Conservation (phyloP, 1,140 invertebrate species). For the Helicoverpa zea region DNA sequence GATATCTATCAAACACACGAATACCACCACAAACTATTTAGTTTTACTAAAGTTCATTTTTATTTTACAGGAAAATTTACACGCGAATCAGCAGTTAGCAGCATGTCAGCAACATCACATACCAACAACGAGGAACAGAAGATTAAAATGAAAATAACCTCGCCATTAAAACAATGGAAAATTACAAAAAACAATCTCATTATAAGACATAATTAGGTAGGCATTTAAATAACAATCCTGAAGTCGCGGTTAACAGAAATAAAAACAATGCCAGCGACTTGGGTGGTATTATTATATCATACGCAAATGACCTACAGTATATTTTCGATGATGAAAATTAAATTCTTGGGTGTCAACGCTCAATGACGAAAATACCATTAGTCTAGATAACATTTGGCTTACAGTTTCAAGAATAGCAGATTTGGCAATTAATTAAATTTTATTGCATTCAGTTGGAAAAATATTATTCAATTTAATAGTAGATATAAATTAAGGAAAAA, state of each 20-base stretch:
- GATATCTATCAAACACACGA: too few species aligned
- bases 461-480: too few species aligned
- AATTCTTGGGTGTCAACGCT: constrained; percentile 1
- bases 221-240: neutral
- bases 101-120: too few species aligned
- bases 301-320: constrained; percentile 11
- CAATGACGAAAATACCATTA: constrained; percentile 23
- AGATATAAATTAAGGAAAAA: neutral
- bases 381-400: constrained; percentile 33
- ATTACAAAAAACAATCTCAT: too few species aligned
- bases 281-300: neutral
- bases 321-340: neutral
- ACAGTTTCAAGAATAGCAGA: constrained; percentile 6
- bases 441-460: neutral
- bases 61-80: too few species aligned
- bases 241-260: neutral
- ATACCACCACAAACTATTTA: too few species aligned
- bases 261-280: constrained; percentile 1
- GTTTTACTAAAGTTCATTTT: too few species aligned
- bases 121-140: too few species aligned
- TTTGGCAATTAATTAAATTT: constrained; percentile 22
- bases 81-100: too few species aligned
- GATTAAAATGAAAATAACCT: too few species aligned
- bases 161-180: too few species aligned
- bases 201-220: neutral